These are phyloP conservation scores for Abrostola triplasia DNA, from an alignment of 2,888 invertebrate genomes.

Conservation along the genomic window DNA sequence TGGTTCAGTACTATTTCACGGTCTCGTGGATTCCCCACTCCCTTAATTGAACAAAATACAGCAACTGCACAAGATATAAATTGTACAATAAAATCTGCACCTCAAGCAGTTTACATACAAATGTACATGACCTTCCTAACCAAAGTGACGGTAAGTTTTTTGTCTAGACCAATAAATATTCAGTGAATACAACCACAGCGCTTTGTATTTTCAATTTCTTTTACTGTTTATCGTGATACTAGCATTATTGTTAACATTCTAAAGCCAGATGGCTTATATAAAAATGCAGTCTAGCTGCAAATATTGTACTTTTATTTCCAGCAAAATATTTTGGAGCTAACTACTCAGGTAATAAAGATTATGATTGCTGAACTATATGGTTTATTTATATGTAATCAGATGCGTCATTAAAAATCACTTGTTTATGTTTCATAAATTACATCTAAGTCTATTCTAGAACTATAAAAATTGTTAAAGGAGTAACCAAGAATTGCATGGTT, in stretches of 20 bases:
- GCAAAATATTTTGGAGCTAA: slow-evolving; percentile 3
- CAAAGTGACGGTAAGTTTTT: slow-evolving; percentile 31
- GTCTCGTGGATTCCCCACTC: no score
- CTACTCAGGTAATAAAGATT: background rate
- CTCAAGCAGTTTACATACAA: background rate
- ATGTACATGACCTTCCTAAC: slow-evolving; percentile 7
- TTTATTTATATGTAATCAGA: background rate
- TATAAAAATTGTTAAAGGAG: background rate
- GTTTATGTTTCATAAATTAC: slow-evolving; percentile 3
- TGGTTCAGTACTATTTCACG: no score
- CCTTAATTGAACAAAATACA: no score
- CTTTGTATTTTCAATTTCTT: slow-evolving; percentile 40
- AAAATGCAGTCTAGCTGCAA: slow-evolving; percentile 14
- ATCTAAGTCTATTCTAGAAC: slow-evolving; percentile 7
- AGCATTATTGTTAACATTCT: slow-evolving; percentile 35
- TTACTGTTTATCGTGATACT: slow-evolving; percentile 21
- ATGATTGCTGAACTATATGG: background rate
- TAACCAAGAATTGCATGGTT: no score
- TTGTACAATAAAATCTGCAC: background rate
- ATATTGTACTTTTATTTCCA: slow-evolving; percentile 8
- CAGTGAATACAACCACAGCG: slow-evolving; percentile 25
- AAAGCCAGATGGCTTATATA: slow-evolving; percentile 14
- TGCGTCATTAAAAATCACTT: slow-evolving; percentile 12
- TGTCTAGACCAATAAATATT: slow-evolving; percentile 58
- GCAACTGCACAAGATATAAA: no score